Evolutionary conservation across 2,888 invertebrate species (phyloP), one percentile per base, ranked within the genome.

Genomic region (Poecilus cupreus): DNA sequence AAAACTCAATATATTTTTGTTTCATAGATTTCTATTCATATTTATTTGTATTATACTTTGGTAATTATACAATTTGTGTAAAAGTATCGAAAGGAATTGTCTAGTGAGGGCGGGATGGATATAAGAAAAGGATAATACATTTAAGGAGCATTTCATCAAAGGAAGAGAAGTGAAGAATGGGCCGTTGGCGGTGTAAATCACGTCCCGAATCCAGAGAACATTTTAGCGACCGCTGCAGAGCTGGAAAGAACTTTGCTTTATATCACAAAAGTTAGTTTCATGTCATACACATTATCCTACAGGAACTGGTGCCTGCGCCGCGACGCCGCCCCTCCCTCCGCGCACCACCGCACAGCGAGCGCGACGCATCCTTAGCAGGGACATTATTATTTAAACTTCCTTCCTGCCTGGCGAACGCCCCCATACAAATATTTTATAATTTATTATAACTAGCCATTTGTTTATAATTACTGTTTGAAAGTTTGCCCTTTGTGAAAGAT

Each of bases 251-350:
- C 80, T 80, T 80, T 80, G 80, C 80, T 72, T 80, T 80, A 80
- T 80, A 80, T 80, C 80, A 80, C 80, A 80, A 80, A 80, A 80
- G 80, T 80, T 80, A 80, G 80, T 80, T 80, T 80, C 80, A 80
- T 80, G 80, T 80, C 80, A 80, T 80, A 80, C 80, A 80, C 80
- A 80, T 80, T 80, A 80, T 80, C 80, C 80, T 80, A 54, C 80
- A 80, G 80, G 80, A 80, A 80, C 80, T 80, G 51, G 54, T 68
- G 68, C 32, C 32, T 32, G 32, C 32, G 32, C 32, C 8, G 32
- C 8, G 32, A 8, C 1, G 4, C 16, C 24, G 68, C 16, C 37
- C 24, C 43, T 46, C 70, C 72, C 24, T 2, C 72, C 11, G 46
- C 72, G 10, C 13, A 2, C 24, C n/a, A 6, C 24, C 11, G 5